Evolutionary conservation across 2,113 vertebrate genomes (phyloP).

Genomic region (Leiothrix lutea): DNA sequence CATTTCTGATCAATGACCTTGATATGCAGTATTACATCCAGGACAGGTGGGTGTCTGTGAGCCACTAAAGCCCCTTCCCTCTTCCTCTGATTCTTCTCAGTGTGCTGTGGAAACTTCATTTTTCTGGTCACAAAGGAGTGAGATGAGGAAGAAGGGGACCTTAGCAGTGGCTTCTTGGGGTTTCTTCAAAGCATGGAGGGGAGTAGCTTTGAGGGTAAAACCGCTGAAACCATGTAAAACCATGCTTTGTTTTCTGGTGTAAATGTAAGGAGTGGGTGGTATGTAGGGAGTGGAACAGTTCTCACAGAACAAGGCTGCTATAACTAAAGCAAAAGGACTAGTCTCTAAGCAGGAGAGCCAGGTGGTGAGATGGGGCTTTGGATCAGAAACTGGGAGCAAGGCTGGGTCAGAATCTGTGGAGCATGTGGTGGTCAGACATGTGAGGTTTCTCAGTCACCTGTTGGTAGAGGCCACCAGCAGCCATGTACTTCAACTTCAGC

Average conservation of each 20-base stretch:
- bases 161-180: background rate
- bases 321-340: background rate
- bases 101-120: background rate
- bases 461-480: background rate
- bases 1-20: constrained; percentile 95
- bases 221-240: background rate
- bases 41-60: constrained; percentile 83
- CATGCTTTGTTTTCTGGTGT: background rate
- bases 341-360: background rate
- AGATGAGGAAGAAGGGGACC: background rate
- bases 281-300: background rate
- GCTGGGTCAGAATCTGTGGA: background rate
- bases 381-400: background rate
- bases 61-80: background rate
- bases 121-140: background rate
- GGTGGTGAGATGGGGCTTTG: background rate
- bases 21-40: constrained; percentile 99
- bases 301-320: background rate
- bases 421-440: background rate
- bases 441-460: background rate
- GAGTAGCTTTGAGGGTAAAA: background rate
- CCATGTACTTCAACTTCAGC: accelerated
- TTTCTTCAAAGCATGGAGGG: background rate
- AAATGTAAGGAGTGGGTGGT: background rate
- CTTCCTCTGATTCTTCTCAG: background rate